Percentiles rank a stretch among this genome's conserved stretches.
These are phyloP conservation scores for Erpornis zantholeuca DNA, from an alignment of 2,113 vertebrate species.

Conservation along the genomic window DNA sequence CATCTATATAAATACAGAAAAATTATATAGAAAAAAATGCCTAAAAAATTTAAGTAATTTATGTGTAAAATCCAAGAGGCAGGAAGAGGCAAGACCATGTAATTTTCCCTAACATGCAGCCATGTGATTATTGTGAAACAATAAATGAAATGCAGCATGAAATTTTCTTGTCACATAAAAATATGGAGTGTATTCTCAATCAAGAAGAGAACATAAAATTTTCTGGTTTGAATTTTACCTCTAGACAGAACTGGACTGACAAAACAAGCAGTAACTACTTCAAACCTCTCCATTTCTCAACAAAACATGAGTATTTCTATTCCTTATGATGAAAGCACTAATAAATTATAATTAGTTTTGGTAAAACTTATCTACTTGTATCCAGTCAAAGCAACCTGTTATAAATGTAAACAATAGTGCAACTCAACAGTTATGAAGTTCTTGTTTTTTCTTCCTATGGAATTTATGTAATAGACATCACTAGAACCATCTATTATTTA, in stretches of 20 bases:
- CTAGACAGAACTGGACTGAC: neutral
- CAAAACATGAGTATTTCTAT: neutral
- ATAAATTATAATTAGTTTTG: neutral
- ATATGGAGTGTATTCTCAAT: neutral
- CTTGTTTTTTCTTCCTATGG: constrained; percentile 11
- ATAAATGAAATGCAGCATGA: neutral
- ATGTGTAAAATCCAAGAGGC: neutral
- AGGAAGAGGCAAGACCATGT: neutral
- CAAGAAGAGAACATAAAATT: neutral
- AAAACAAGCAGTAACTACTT: neutral
- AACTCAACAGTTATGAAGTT: constrained; percentile 11
- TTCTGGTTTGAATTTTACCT: neutral
- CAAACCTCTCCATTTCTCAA: neutral
- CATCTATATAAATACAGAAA: neutral
- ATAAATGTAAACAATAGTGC: neutral
- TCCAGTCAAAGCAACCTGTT: neutral
- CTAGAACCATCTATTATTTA: constrained; percentile 17
- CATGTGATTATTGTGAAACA: neutral
- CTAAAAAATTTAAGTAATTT: neutral
- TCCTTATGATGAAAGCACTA: neutral
- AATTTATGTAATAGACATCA: neutral
- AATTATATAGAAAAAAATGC: no score
- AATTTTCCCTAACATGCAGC: neutral
- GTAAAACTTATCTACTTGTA: neutral
- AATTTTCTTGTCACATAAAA: neutral